Evolutionary conservation across 1,140 invertebrate species (phyloP), one percentile per base, ranked within the genome.

Genomic region (Brachionus sp.): DNA sequence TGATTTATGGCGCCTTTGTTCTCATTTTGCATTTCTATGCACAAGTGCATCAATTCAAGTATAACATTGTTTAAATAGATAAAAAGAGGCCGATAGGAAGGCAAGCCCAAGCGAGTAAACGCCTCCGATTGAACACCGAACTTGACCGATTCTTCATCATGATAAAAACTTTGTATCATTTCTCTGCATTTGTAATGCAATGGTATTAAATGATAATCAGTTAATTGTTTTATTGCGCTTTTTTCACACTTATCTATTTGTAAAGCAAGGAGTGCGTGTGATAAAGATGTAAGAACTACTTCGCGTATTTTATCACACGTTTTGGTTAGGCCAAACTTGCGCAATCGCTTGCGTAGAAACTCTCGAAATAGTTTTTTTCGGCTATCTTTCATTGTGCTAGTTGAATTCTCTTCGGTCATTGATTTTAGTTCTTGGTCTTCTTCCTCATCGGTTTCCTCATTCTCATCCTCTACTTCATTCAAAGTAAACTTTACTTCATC

Each of bases 21-120:
- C 19, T 80, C 77, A 62, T 62, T 80, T 35, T 80, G 77, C 39
- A 64, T 80, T 80, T 80, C 25, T 3, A 80, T 66, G 57, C 77
- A 80, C 29, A 62, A 37, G 57, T 80, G 77, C 77, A 80, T 80
- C 3, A 80, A 12, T 12, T 80, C 77, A 10, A 80, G 9, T 3
- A 80, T 80, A 80, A 80, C 37, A 16, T 80, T 80, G 29, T 80
- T 80, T 7, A 80, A 62, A n/a, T 62, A 80, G 33, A 80, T 23
- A 23, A 42, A 80, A 4, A 80, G 29, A 44, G 77, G 77, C 0
- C 77, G 46, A 37, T 62, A 80, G 23, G 77, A 44, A n/a, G 77
- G 77, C 37, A 80, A 16, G 25, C 39, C 39, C 7, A 80, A 25
- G 4, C 16, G 29, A 33, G n/a, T 62, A 37, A 80, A 80, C n/a